phyloP scores from a whole-genome alignment of 2,888 invertebrate species.

The Meteorus colon region DNA sequence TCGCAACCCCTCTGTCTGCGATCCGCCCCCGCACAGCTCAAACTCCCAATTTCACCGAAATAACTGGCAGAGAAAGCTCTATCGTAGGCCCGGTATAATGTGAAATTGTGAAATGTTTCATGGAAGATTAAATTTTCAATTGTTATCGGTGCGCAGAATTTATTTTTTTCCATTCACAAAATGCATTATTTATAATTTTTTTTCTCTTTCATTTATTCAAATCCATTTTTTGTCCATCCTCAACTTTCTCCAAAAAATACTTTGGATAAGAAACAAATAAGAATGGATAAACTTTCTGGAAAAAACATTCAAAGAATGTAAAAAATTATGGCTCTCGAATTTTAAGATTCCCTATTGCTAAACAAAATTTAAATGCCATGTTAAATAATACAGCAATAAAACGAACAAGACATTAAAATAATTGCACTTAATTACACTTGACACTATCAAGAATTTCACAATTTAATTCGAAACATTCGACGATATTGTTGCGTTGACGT shows the following conservation, averaged over 20 bases:
- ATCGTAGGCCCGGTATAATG: not conserved
- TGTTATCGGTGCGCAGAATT: conserved; percentile 38
- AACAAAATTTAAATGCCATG: too few species aligned
- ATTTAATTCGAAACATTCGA: conserved; percentile 45
- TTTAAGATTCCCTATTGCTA: too few species aligned
- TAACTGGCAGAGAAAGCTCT: not conserved
- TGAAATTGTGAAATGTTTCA: conserved; percentile 29
- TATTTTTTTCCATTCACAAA: conserved; percentile 10
- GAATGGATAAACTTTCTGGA: too few species aligned
- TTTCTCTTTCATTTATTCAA: conserved; percentile 11
- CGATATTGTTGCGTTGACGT: conserved; percentile 29
- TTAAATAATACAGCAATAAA: conserved; percentile 3
- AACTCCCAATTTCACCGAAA: not conserved
- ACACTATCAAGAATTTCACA: conserved; percentile 47
- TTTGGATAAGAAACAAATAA: too few species aligned
- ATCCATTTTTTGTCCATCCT: not conserved
- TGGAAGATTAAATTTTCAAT: conserved; percentile 53
- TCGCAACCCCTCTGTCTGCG: conserved; percentile 31
- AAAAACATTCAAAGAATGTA: too few species aligned
- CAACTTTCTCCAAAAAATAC: not conserved
- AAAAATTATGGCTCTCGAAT: too few species aligned
- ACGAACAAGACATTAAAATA: conserved; percentile 1
- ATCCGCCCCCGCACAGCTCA: not conserved
- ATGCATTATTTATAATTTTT: conserved; percentile 46
- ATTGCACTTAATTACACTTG: conserved; percentile 33